Conservation (phyloP, 2,797 vertebrate genomes). For the Gila robusta region DNA sequence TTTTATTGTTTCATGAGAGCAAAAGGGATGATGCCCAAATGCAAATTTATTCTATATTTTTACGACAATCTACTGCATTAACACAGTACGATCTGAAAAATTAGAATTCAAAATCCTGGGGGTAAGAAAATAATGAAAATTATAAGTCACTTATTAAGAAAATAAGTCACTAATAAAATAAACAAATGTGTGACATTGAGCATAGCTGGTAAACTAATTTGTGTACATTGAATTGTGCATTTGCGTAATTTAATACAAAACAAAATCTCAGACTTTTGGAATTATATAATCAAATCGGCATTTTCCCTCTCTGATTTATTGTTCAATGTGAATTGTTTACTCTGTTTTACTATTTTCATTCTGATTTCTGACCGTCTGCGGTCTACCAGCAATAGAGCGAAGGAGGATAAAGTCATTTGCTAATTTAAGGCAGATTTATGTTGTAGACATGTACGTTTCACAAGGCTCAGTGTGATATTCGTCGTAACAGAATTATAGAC, state of each 20-base stretch:
- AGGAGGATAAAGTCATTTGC: neutral
- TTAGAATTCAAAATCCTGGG: neutral
- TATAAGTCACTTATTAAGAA: neutral
- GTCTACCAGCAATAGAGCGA: neutral
- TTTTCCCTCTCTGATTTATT: neutral
- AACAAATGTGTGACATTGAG: neutral
- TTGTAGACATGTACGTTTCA: neutral
- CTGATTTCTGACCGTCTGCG: too few relatives aligned
- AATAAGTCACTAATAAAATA: neutral
- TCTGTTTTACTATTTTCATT: neutral
- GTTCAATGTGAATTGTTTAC: neutral
- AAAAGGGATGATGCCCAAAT: neutral
- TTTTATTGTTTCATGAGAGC: slow-evolving; percentile 6
- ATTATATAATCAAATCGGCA: neutral
- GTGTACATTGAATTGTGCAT: neutral
- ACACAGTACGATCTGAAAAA: neutral
- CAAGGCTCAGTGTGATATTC: neutral
- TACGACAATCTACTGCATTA: neutral
- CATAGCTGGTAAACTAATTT: neutral
- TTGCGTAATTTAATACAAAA: too few relatives aligned
- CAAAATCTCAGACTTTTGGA: neutral
- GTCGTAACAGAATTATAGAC: neutral
- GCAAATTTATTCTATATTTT: neutral
- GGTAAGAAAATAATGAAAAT: too few relatives aligned
- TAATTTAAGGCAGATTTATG: neutral